phyloP scores from a whole-genome alignment of 2,888 invertebrate species.

The Lochmaea crataegi region DNA sequence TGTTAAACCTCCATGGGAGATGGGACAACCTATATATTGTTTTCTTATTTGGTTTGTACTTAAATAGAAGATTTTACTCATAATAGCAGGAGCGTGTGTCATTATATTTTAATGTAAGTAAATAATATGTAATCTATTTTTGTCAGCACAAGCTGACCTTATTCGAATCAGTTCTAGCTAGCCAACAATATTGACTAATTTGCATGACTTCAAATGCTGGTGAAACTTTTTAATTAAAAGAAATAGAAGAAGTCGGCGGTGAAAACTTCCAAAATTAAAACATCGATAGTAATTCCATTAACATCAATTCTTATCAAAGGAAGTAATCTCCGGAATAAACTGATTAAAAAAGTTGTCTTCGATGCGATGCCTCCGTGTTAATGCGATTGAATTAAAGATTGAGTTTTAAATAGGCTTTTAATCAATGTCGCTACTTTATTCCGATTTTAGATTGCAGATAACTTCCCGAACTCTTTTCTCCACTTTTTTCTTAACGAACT shows the following conservation, averaged over 20 bases:
- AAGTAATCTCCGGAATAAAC: slow-evolving; percentile 64
- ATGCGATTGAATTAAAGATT: slow-evolving; percentile 66
- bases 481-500: slow-evolving; percentile 37
- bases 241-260: slow-evolving; percentile 2
- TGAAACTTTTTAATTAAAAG: slow-evolving; percentile 52
- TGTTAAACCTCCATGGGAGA: too few relatives aligned
- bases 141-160: too few relatives aligned
- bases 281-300: slow-evolving; percentile 65
- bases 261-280: slow-evolving; percentile 53
- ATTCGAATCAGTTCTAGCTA: too few relatives aligned
- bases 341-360: slow-evolving; percentile 65
- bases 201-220: slow-evolving; percentile 23
- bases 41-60: too few relatives aligned
- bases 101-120: too few relatives aligned
- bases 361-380: slow-evolving; percentile 53
- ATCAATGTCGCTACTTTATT: slow-evolving; percentile 66
- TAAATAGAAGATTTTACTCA: too few relatives aligned
- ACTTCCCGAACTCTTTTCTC: slow-evolving; percentile 50
- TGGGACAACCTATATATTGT: too few relatives aligned
- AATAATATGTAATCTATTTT: too few relatives aligned
- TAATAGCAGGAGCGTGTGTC: too few relatives aligned
- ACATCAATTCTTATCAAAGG: slow-evolving; percentile 63
- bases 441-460: slow-evolving; percentile 61
- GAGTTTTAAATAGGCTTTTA: slow-evolving; percentile 63
- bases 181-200: not conserved